Evolutionary conservation across 2,888 invertebrate species (phyloP), one percentile per base, ranked within the genome.

Genomic region (Abscondita cerata): DNA sequence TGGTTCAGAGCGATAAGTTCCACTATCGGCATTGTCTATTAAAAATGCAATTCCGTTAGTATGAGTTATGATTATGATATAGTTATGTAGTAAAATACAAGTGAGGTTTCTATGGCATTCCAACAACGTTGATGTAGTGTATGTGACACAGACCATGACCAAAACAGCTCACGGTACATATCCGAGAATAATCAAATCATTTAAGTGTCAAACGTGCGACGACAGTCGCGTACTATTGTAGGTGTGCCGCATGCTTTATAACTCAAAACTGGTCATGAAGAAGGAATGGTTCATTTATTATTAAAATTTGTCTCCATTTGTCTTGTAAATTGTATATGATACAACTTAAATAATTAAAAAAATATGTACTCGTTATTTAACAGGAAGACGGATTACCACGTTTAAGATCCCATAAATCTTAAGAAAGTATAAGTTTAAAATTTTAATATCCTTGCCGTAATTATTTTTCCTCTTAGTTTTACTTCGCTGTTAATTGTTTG

Each of bases 121-220:
- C n/a, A 18, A 18, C 3, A 55, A 36, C 33, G 40, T 62, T 64
- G 62, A 66, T 52, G 58, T 66, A 62, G 71, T 71, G 68, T 70
- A 68, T 66, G 72, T 70, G 70, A 73, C 71, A 66, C 70, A 69
- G 70, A 73, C 69, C 75, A 75, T 72, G 72, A 75, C 70, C 69
- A 69, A 73, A n/a, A 71, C 67, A 66, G 67, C 72, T 73, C 73
- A 73, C 72, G 72, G 67, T 70, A 62, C 70, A 69, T 70, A 71
- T 72, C 70, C 67, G 73, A 71, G 73, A 74, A 74, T 72, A 73
- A 74, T 74, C 74, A 70, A 73, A 74, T 72, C 72, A 70, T 72
- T 59, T 73, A 72, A 72, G 72, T 68, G 72, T 69, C 70, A 70
- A 72, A 73, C 73, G 73, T 73, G 73, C 72, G 69, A 72, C 65